These are phyloP conservation scores for Limnephilus auricula DNA, from an alignment of 2,888 invertebrate genomes.

Conservation along the genomic window DNA sequence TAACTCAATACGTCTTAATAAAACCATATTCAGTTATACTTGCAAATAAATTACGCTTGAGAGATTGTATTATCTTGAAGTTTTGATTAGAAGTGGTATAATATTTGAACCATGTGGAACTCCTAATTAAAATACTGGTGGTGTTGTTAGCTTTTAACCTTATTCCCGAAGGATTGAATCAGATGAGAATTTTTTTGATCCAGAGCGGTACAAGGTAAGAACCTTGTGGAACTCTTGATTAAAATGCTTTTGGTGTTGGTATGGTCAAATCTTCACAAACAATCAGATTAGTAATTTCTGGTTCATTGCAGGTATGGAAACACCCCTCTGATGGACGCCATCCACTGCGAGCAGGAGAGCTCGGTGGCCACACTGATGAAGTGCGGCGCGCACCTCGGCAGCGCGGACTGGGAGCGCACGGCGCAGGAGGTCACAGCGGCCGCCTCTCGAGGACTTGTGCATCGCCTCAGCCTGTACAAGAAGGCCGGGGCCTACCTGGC, in stretches of 20 bases:
- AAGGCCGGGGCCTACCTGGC: slow-evolving; percentile 84
- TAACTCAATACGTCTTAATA: no score
- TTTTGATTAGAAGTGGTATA: no score
- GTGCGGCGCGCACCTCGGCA: slow-evolving; percentile 87
- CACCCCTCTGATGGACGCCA: slow-evolving; percentile 85
- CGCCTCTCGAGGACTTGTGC: slow-evolving; percentile 79
- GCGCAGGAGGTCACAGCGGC: slow-evolving; percentile 84
- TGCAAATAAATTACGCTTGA: no score
- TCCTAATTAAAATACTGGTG: no score
- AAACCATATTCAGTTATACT: no score
- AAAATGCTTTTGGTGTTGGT: neutral
- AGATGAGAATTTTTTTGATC: no score
- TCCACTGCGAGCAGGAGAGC: slow-evolving; percentile 80
- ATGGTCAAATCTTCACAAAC: neutral
- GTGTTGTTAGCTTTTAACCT: no score
- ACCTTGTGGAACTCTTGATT: neutral
- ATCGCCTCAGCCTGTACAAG: slow-evolving; percentile 79
- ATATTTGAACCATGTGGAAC: no score
- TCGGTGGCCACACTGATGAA: slow-evolving; percentile 82
- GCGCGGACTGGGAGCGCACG: slow-evolving; percentile 77
- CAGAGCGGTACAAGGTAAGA: neutral
- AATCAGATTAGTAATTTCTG: neutral
- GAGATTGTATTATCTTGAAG: no score
- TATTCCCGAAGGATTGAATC: no score
- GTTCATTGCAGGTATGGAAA: slow-evolving; percentile 77